A percentile compares a stretch with the other conserved stretches of the same genome.
Conservation (phyloP, 2,113 vertebrate genomes). For the Oryzias celebensis region DNA sequence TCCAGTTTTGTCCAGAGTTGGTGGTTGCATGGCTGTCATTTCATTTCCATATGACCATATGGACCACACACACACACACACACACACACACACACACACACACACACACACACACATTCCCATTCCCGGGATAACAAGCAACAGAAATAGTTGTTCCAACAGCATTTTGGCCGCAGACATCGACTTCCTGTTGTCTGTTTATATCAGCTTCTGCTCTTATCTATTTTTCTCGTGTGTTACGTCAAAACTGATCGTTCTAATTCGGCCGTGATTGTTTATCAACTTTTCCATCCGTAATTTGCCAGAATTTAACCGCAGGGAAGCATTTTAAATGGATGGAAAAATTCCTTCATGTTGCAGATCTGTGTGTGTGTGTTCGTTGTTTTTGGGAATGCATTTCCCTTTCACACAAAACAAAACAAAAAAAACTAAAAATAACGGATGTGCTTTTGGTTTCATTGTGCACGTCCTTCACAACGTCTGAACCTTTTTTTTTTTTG, state of each 20-base stretch:
- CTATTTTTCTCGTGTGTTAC: slow-evolving; percentile 1
- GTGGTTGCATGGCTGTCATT: slow-evolving; percentile 27
- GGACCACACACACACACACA: slow-evolving; percentile 26
- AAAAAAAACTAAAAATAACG: too few relatives aligned
- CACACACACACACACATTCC: slow-evolving; percentile 15
- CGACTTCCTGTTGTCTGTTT: slow-evolving; percentile 46
- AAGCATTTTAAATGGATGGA: slow-evolving; percentile 4
- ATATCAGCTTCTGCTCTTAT: slow-evolving; percentile 24
- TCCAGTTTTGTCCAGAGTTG: slow-evolving; percentile 51
- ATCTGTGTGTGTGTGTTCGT: too few relatives aligned
- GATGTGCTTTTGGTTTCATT: too few relatives aligned
- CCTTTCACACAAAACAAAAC: too few relatives aligned
- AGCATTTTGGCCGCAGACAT: slow-evolving; percentile 34
- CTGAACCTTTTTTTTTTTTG: too few relatives aligned
- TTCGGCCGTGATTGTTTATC: neutral
- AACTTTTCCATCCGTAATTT: neutral
- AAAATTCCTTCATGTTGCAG: neutral
- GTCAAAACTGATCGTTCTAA: slow-evolving; percentile 1
- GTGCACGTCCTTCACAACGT: too few relatives aligned
- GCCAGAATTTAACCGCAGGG: neutral
- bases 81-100: slow-evolving; percentile 24
- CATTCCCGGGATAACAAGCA: slow-evolving; percentile 28
- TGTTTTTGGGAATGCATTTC: too few relatives aligned
- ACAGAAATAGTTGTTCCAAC: slow-evolving; percentile 58
- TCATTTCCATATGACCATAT: slow-evolving; percentile 57